These are phyloP conservation scores for Latrodectus geometricus DNA, from an alignment of 1,140 invertebrate species.

Conservation along the genomic window DNA sequence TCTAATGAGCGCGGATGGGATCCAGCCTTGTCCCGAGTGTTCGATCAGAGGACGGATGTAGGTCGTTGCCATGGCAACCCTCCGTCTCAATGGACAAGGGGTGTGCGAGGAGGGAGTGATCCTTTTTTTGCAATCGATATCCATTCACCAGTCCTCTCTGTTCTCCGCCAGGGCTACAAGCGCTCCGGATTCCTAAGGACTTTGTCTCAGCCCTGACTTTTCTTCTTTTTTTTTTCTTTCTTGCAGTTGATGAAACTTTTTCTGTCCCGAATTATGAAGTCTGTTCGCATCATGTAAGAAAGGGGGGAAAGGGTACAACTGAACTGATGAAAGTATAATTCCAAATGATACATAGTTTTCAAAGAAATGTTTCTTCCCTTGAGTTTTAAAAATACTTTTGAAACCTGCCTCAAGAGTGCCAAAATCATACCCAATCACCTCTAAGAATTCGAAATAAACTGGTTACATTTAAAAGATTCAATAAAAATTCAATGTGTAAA, in stretches of 20 bases:
- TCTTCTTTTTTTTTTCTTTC: too few relatives aligned
- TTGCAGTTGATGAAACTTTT: background rate
- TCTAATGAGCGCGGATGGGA: conserved; percentile 12
- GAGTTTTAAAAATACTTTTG: too few relatives aligned
- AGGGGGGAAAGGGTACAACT: background rate
- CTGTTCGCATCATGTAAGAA: background rate
- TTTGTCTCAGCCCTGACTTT: background rate
- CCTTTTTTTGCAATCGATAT: conserved; percentile 49
- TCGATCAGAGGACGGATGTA: conserved; percentile 56
- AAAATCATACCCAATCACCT: too few relatives aligned
- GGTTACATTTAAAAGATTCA: too few relatives aligned
- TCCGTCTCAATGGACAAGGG: conserved; percentile 36
- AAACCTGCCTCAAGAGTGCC: too few relatives aligned
- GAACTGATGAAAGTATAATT: background rate
- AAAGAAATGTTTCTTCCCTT: too few relatives aligned
- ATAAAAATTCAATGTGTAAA: too few relatives aligned
- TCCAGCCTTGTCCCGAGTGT: conserved; percentile 4
- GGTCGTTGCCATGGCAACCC: conserved; percentile 43
- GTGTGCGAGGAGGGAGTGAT: background rate
- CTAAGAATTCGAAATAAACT: too few relatives aligned
- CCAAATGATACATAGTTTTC: background rate
- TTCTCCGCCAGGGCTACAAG: background rate
- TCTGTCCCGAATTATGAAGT: background rate
- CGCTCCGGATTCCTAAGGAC: conserved; percentile 30
- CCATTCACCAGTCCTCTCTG: conserved; percentile 31